Base-by-base conservation (phyloP, 2,113 vertebrate genomes). In the Coracopsis vasa region DNA sequence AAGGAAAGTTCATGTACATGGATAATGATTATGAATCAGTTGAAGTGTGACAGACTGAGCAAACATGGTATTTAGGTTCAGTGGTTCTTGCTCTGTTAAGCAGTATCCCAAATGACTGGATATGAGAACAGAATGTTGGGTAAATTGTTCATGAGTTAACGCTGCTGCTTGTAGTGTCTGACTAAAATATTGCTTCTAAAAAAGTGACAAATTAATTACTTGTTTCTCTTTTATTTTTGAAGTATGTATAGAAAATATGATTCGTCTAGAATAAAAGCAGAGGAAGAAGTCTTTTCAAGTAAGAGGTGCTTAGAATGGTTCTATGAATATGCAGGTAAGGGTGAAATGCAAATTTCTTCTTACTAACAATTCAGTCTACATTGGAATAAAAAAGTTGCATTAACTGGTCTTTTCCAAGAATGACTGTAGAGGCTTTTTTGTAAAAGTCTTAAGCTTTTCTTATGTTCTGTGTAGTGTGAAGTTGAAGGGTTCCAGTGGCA, bases 221-320 rank as follows among this genome's bases (percentile, higher is more conserved):
- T 80, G 47, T 92, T 65, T 89, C 58, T 91, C 92, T 97, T n/a
- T 58, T n/a, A 21, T 81, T 72, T 92, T 42, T 28, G 54, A 96
- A 99, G 99, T 90, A 98, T 99, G 98, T 99, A 99, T 97, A 99
- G 99, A 98, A 99, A 99, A 98, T 99, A 99, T 1, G 99, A 99
- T 94, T 98, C 99, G 1, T 95, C 98, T 91, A 99, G 99, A 97
- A 99, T 99, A 97, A 99, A 99, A 60, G 98, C 99, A 93, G 99
- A 98, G 89, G 98, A 99, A 92, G 99, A 99, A 95, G 98, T 98
- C 29, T 99, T 99, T 97, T 99, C 99, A 90, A 99, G 98, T 98
- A 99, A 99, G 97, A 98, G 99, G 87, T 99, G 99, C 97, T 98
- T 99, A 97, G 99, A 99, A 95, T 99, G 99, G 99, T 99, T 99